These are phyloP conservation scores for Ondatra zibethicus DNA, from an alignment of 2,113 vertebrate genomes.

Conservation along the genomic window DNA sequence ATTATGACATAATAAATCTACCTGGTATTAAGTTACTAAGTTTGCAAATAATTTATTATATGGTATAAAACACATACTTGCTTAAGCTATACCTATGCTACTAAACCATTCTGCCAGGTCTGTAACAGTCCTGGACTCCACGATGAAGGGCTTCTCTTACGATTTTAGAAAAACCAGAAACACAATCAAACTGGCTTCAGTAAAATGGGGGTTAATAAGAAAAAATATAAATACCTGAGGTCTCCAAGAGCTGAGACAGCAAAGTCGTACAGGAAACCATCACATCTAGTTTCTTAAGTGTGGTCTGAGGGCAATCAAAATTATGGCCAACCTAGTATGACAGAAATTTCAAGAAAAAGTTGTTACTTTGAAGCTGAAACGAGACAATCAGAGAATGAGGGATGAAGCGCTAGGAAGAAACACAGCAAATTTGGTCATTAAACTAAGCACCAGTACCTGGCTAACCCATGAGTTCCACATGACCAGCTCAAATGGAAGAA, in stretches of 20 bases:
- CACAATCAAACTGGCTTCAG: background rate
- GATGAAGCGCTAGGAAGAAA: background rate
- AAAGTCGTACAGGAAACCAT: slow-evolving; percentile 20
- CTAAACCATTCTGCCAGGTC: background rate
- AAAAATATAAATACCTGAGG: background rate
- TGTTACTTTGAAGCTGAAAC: background rate
- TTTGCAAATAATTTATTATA: slow-evolving; percentile 9
- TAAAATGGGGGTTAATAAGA: background rate
- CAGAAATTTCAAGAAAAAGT: slow-evolving; percentile 55
- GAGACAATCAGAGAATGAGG: background rate
- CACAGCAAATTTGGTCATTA: background rate
- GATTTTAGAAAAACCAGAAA: slow-evolving; percentile 58
- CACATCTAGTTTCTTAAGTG: background rate
- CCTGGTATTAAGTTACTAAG: slow-evolving; percentile 26
- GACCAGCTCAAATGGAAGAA: background rate
- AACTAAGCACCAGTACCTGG: background rate
- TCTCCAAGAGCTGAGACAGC: background rate
- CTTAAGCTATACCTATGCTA: background rate
- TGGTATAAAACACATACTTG: background rate
- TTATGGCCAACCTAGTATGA: background rate
- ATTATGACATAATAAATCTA: slow-evolving; percentile 31
- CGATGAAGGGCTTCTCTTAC: slow-evolving; percentile 42
- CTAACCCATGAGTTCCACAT: background rate
- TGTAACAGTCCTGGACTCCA: background rate
- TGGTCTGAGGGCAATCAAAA: slow-evolving; percentile 31